These are phyloP conservation scores for Drosophila subobscura DNA, from an alignment of 1,140 invertebrate genomes.

Conservation along the genomic window DNA sequence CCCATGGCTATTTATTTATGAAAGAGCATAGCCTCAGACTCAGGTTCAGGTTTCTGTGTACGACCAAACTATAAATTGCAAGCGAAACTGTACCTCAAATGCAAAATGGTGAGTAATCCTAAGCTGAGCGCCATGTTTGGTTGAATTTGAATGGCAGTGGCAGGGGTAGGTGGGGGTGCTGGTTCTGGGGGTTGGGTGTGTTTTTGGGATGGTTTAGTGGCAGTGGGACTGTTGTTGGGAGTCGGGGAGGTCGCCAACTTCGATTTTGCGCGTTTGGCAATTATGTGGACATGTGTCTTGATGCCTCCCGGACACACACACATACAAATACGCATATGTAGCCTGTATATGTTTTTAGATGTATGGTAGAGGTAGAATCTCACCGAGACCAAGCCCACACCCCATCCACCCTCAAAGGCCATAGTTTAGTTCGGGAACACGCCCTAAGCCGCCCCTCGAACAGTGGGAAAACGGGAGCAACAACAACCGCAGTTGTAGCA, in stretches of 20 bases:
- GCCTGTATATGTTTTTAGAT: neutral
- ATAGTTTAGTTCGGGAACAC: constrained; percentile 40
- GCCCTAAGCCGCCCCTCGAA: constrained; percentile 21
- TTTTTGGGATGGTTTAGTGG: constrained; percentile 4
- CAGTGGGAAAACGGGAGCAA: constrained; percentile 14
- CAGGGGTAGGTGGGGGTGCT: neutral
- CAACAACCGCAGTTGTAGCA: constrained; percentile 26
- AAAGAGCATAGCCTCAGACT: neutral
- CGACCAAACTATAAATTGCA: constrained; percentile 54
- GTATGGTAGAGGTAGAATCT: constrained; percentile 33
- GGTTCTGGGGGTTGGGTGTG: constrained; percentile 12
- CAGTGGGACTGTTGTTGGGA: constrained; percentile 8
- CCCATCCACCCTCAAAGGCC: constrained; percentile 7
- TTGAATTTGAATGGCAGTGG: too few species aligned
- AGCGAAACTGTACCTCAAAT: constrained; percentile 67
- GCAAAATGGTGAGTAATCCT: constrained; percentile 51
- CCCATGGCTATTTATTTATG: constrained; percentile 25
- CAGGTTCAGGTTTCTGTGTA: constrained; percentile 31
- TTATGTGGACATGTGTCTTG: constrained; percentile 80
- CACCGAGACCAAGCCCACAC: constrained; percentile 7
- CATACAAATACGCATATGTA: constrained; percentile 7
- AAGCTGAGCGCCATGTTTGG: constrained; percentile 32
- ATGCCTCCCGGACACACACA: constrained; percentile 58
- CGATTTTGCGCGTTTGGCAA: constrained; percentile 81
- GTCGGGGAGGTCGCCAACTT: constrained; percentile 54